Evolutionary conservation across 2,888 invertebrate genomes (phyloP).

Genomic region (Eupithecia tripunctaria): DNA sequence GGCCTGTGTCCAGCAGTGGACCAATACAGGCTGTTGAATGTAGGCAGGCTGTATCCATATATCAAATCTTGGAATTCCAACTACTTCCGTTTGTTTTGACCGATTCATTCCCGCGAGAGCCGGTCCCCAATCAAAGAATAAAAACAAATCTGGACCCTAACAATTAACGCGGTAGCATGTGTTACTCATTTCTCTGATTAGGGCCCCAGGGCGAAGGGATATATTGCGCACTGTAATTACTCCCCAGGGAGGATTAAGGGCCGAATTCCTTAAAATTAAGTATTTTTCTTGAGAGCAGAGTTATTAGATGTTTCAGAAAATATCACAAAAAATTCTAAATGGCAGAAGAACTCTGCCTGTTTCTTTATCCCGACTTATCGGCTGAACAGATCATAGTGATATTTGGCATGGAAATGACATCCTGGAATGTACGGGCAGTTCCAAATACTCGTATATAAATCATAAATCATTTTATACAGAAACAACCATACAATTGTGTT

Average conservation of each 20-base stretch:
- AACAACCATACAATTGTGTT: too few relatives aligned
- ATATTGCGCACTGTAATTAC: slow-evolving; percentile 78
- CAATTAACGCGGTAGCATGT: slow-evolving; percentile 80
- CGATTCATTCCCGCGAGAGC: slow-evolving; percentile 29
- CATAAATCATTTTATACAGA: too few relatives aligned
- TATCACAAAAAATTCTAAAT: background rate
- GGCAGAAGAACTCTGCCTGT: background rate
- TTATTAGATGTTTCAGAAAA: background rate
- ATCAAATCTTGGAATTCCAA: slow-evolving; percentile 4
- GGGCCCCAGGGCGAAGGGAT: slow-evolving; percentile 61
- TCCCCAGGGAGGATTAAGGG: slow-evolving; percentile 75
- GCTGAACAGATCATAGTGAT: background rate
- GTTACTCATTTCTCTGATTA: slow-evolving; percentile 75
- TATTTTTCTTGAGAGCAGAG: slow-evolving; percentile 54
- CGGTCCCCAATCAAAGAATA: slow-evolving; percentile 65
- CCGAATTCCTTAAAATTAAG: slow-evolving; percentile 73
- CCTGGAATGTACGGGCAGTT: background rate
- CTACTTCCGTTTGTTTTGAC: slow-evolving; percentile 13
- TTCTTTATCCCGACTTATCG: background rate
- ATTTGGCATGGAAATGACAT: background rate
- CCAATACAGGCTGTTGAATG: too few relatives aligned
- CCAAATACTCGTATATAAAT: too few relatives aligned
- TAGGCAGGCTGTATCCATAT: too few relatives aligned
- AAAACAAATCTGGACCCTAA: slow-evolving; percentile 63
- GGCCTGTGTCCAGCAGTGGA: too few relatives aligned